phyloP scores from a whole-genome alignment of 2,113 vertebrate species.

The Kobus ellipsiprymnus region DNA sequence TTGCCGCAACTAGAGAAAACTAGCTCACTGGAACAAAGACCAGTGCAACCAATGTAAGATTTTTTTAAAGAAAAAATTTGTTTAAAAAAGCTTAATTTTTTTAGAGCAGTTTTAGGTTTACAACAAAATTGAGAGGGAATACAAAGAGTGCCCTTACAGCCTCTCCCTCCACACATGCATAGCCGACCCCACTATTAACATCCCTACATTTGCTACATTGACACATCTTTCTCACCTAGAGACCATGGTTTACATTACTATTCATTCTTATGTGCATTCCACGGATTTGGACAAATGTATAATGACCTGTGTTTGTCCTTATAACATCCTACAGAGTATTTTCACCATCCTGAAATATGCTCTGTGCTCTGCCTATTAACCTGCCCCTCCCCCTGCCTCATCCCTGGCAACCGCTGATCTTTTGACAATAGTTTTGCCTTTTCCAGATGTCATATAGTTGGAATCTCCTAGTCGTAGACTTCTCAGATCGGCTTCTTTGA shows the following conservation, averaged over 20 bases:
- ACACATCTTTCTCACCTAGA: too few relatives aligned
- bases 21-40: neutral
- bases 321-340: neutral
- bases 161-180: neutral
- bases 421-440: neutral
- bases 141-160: neutral
- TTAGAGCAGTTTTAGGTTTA: neutral
- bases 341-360: neutral
- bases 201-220: neutral
- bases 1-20: neutral
- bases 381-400: neutral
- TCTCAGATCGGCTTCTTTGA: neutral
- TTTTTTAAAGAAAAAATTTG: neutral
- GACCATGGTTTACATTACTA: neutral
- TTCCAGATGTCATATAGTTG: neutral
- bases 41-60: rapidly evolving
- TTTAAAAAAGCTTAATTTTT: neutral
- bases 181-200: neutral
- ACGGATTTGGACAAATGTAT: neutral
- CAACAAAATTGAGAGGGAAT: neutral
- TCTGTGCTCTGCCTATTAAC: neutral
- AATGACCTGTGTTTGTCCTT: neutral
- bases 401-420: neutral
- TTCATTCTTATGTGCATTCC: neutral
- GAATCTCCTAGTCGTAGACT: neutral